Percentiles rank a stretch among this genome's conserved stretches.
These are phyloP conservation scores for Scaptomyza caliginosa DNA, from an alignment of 2,888 invertebrate species.

Conservation along the genomic window DNA sequence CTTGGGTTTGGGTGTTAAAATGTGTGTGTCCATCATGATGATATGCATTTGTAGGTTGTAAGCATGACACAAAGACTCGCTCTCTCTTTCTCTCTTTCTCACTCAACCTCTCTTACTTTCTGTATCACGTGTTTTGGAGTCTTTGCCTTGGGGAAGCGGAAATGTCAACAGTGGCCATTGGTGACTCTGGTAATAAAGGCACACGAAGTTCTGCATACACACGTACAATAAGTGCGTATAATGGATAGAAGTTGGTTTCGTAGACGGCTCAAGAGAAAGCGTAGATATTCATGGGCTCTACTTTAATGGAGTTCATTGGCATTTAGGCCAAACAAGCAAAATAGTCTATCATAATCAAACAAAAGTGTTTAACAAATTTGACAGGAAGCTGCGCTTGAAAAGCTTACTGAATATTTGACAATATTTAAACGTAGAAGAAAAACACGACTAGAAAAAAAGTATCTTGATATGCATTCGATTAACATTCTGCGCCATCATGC, in stretches of 20 bases:
- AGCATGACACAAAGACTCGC: conserved; percentile 46
- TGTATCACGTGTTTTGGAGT: neutral
- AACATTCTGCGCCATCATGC: conserved; percentile 41
- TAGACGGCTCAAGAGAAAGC: conserved; percentile 23
- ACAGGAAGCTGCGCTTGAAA: too few relatives aligned
- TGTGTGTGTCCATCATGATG: conserved; percentile 51
- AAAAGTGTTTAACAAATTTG: neutral
- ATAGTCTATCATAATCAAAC: neutral
- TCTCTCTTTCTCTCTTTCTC: neutral
- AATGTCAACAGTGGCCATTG: conserved; percentile 59
- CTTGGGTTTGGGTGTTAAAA: conserved; percentile 4
- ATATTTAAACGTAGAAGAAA: neutral
- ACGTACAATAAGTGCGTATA: conserved; percentile 56
- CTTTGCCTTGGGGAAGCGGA: conserved; percentile 40
- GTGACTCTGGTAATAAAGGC: conserved; percentile 42
- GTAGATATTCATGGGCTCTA: conserved; percentile 1
- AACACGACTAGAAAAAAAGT: neutral
- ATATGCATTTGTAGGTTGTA: conserved; percentile 53
- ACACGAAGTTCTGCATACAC: conserved; percentile 21
- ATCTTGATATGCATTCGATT: conserved; percentile 6
- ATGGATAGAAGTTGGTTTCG: conserved; percentile 37
- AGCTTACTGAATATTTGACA: neutral
- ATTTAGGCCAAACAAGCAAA: neutral
- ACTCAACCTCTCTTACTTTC: neutral
- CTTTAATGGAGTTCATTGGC: conserved; percentile 8